Percentiles rank a stretch among this genome's conserved stretches.
These are phyloP conservation scores for Calvadosia cruxmelitensis DNA, from an alignment of 30 jellyfish, hydroid and myxozoan species.

Conservation along the genomic window DNA sequence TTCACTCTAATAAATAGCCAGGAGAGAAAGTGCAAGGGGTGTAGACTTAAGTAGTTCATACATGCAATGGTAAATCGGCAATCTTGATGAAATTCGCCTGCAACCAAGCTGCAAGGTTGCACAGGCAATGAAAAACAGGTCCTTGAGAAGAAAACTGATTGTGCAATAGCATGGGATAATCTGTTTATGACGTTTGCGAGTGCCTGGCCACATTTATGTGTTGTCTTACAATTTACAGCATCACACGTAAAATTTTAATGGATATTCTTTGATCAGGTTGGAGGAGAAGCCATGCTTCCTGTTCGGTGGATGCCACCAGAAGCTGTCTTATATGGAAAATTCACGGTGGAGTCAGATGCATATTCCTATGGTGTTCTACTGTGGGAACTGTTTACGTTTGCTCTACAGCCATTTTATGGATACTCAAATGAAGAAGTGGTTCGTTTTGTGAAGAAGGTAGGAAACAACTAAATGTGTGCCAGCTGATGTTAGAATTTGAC, in stretches of 20 bases:
- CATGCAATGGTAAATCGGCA: too few species aligned
- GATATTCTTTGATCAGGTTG: constrained; percentile 86
- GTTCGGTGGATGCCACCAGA: constrained; percentile 99
- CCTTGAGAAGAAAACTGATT: too few species aligned
- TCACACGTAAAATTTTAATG: too few species aligned
- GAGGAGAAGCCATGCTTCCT: constrained; percentile 96
- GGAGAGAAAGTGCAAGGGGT: too few species aligned
- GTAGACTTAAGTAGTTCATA: too few species aligned
- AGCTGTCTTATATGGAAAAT: constrained; percentile 74
- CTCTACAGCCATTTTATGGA: constrained; percentile 93
- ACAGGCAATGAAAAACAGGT: neutral
- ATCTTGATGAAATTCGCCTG: too few species aligned
- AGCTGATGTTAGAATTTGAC: neutral
- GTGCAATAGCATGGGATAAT: neutral
- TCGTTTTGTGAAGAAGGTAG: constrained; percentile 79
- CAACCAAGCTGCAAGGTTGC: neutral
- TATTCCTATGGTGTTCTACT: constrained; percentile 75
- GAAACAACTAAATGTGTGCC: neutral
- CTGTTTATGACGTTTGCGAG: too few species aligned
- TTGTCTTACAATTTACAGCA: too few species aligned
- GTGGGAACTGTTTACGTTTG: constrained; percentile 87
- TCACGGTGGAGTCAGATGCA: constrained; percentile 91
- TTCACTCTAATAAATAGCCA: too few species aligned
- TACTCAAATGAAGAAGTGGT: constrained; percentile 95
- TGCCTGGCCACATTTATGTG: too few species aligned